Percentiles rank a stretch among this genome's conserved stretches.
Conservation (phyloP, 2,888 invertebrate genomes). For the Nemapogon koenigi region DNA sequence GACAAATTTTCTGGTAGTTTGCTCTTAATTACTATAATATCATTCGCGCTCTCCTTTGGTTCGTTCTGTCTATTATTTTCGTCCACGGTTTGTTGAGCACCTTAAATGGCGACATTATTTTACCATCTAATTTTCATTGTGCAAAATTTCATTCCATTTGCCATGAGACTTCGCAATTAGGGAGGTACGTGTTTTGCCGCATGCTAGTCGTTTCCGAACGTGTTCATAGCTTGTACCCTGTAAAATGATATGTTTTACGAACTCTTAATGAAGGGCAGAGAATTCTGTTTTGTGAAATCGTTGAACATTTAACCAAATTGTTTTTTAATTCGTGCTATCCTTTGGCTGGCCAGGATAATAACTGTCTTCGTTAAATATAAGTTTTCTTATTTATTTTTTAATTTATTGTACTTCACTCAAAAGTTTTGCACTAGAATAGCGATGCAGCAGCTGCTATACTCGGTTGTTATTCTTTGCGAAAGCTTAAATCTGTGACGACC, state of each 20-base stretch:
- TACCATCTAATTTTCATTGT: conserved; percentile 34
- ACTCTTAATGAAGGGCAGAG: conserved; percentile 27
- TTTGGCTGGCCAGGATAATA: neutral
- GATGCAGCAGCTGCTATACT: too few species aligned
- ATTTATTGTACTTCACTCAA: too few species aligned
- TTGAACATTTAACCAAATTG: conserved; percentile 29
- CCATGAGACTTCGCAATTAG: conserved; percentile 18
- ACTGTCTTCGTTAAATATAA: neutral
- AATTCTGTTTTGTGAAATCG: conserved; percentile 22
- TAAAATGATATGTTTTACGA: conserved; percentile 29
- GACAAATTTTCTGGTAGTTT: conserved; percentile 43
- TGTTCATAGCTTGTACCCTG: conserved; percentile 21
- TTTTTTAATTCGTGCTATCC: conserved; percentile 28
- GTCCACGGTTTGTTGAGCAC: conserved; percentile 42
- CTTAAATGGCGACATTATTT: conserved; percentile 39
- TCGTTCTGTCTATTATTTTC: conserved; percentile 35
- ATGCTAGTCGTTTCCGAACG: conserved; percentile 23
- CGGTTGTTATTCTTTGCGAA: conserved; percentile 35
- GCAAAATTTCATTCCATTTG: conserved; percentile 31
- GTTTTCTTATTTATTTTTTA: conserved; percentile 12
- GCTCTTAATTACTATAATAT: conserved; percentile 45
- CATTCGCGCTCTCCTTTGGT: conserved; percentile 29
- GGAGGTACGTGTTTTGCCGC: conserved; percentile 21
- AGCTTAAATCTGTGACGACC: conserved; percentile 44
- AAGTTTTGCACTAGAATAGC: too few species aligned